Conservation (phyloP, 2,888 invertebrate species). For the Lithophane semibrunnea region DNA sequence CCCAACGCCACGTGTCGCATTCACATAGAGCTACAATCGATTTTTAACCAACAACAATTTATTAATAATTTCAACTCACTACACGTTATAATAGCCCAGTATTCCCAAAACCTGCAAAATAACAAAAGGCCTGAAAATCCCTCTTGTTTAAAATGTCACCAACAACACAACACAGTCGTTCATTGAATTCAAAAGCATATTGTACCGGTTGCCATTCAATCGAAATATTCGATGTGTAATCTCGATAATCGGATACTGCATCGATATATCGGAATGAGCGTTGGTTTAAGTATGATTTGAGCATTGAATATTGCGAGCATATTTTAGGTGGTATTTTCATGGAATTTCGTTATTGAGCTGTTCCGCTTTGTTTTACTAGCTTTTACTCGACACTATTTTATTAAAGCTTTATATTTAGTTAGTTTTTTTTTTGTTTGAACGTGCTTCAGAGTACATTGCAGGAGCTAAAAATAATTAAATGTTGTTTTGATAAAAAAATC, state of each 20-base stretch:
- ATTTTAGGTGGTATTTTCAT: slow-evolving; percentile 7
- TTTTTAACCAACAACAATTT: slow-evolving; percentile 5
- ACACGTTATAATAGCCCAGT: slow-evolving; percentile 7
- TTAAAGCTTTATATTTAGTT: neutral
- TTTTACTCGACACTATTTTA: neutral
- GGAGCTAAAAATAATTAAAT: no score
- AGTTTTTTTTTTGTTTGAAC: neutral
- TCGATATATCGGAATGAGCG: slow-evolving; percentile 34
- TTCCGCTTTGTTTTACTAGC: neutral
- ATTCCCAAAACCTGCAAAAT: neutral
- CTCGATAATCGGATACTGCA: slow-evolving; percentile 51
- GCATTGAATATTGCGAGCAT: slow-evolving; percentile 7
- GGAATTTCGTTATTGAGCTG: neutral
- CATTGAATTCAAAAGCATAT: slow-evolving; percentile 43
- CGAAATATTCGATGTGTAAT: slow-evolving; percentile 56
- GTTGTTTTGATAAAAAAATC: no score
- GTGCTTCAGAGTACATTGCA: no score
- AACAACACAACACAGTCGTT: slow-evolving; percentile 22
- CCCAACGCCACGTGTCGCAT: neutral
- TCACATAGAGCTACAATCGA: neutral
- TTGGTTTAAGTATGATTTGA: slow-evolving; percentile 32
- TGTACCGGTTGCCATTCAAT: slow-evolving; percentile 34
- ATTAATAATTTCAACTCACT: slow-evolving; percentile 19
- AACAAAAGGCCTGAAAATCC: slow-evolving; percentile 30
- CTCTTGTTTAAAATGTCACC: slow-evolving; percentile 34